These are phyloP conservation scores for Platygyra sinensis DNA, from an alignment of 64 coral and sea anemone species.

Conservation along the genomic window DNA sequence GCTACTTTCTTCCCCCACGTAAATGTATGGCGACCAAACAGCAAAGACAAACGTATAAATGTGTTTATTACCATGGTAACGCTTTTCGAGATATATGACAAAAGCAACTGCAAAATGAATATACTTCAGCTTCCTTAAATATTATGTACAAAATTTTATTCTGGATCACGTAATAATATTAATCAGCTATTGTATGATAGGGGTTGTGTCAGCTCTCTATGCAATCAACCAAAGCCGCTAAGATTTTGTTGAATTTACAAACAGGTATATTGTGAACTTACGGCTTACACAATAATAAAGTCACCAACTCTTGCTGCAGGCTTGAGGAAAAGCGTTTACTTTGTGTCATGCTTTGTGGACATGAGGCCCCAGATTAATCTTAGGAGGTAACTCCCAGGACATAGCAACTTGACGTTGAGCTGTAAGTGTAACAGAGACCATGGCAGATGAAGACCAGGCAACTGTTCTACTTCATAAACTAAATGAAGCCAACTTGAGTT, in stretches of 20 bases:
- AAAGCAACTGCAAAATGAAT: constrained; percentile 17
- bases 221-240: background rate
- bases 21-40: background rate
- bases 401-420: background rate
- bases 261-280: background rate
- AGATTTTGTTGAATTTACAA: background rate
- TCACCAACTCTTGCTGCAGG: background rate
- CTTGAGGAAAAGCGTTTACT: background rate
- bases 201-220: background rate
- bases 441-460: too few relatives aligned
- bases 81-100: constrained; percentile 19
- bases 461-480: too few relatives aligned
- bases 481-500: too few relatives aligned
- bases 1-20: too few relatives aligned
- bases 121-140: constrained; percentile 34
- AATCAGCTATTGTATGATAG: constrained; percentile 19
- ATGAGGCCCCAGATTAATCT: background rate
- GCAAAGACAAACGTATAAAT: constrained; percentile 8
- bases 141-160: constrained; percentile 32
- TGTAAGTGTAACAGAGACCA: too few relatives aligned
- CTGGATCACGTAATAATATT: background rate
- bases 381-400: background rate
- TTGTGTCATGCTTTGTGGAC: background rate
- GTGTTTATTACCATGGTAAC: constrained; percentile 30
- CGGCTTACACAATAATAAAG: background rate